Conservation (phyloP, 2,113 vertebrate genomes). For the Coreoperca whiteheadi region DNA sequence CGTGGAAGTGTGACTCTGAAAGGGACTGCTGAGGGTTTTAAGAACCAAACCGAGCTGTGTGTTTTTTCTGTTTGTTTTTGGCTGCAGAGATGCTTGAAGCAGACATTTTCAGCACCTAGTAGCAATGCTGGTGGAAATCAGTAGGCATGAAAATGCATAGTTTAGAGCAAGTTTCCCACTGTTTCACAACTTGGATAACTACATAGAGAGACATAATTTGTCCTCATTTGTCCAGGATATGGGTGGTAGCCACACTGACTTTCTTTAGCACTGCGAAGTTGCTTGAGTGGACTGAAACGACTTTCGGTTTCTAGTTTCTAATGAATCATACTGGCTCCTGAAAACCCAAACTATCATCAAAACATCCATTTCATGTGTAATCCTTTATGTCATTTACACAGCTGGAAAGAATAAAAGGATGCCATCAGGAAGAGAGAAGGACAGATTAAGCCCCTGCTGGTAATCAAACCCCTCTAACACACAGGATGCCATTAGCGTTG, state of each 20-base stretch:
- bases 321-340: slow-evolving; percentile 11
- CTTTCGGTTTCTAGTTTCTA: not conserved
- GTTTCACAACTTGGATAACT: not conserved
- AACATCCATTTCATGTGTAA: slow-evolving; percentile 20
- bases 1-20: slow-evolving; percentile 21
- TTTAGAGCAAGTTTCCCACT: not conserved
- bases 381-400: slow-evolving; percentile 26
- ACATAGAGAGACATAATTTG: not conserved
- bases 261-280: slow-evolving; percentile 8
- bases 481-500: slow-evolving; percentile 37
- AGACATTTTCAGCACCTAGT: not conserved
- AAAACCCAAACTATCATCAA: not conserved
- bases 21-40: slow-evolving; percentile 17
- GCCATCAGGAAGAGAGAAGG: slow-evolving; percentile 34
- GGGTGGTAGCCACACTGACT: not conserved
- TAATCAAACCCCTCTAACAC: slow-evolving; percentile 52
- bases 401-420: slow-evolving; percentile 14
- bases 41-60: not conserved
- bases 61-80: not conserved
- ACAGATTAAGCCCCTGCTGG: slow-evolving; percentile 59
- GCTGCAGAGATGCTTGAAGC: not conserved
- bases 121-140: slow-evolving; percentile 2
- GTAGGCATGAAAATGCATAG: slow-evolving; percentile 4
- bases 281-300: not conserved
- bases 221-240: slow-evolving; percentile 18